Evolutionary conservation across 2,888 invertebrate genomes (phyloP).

Genomic region (Stenotaenia linearis): DNA sequence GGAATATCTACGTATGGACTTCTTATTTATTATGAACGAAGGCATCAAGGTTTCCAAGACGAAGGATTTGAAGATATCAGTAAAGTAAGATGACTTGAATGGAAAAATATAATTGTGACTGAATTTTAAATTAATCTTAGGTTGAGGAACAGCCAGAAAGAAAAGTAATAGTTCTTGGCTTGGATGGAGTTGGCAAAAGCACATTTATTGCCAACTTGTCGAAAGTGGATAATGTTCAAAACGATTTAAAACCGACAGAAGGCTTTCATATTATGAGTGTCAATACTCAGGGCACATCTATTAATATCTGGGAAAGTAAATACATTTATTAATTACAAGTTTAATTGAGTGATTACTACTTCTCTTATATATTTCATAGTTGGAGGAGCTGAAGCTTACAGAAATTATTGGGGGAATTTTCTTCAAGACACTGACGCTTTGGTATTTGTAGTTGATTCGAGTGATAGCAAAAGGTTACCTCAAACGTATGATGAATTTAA

Average conservation of each 20-base stretch:
- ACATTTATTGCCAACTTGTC: conserved; percentile 39
- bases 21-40: conserved; percentile 32
- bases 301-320: conserved; percentile 42
- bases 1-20: conserved; percentile 35
- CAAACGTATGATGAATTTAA: conserved; percentile 40
- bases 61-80: conserved; percentile 37
- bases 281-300: conserved; percentile 36
- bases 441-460: conserved; percentile 41
- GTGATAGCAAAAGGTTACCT: conserved; percentile 37
- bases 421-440: conserved; percentile 40
- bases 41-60: conserved; percentile 31
- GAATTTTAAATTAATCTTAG: neutral
- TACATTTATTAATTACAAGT: neutral
- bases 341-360: conserved; percentile 28
- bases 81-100: neutral
- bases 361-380: too few species aligned
- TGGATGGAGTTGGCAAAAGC: conserved; percentile 41
- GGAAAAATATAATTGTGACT: neutral
- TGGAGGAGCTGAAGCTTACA: conserved; percentile 39
- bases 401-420: conserved; percentile 41
- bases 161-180: conserved; percentile 40
- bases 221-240: conserved; percentile 33
- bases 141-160: conserved; percentile 32
- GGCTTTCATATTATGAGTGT: conserved; percentile 40
- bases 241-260: conserved; percentile 38